Percentiles rank a stretch among this genome's conserved stretches.
Conservation (phyloP, 2,113 vertebrate species). For the Brachyhypopomus occidentalis region DNA sequence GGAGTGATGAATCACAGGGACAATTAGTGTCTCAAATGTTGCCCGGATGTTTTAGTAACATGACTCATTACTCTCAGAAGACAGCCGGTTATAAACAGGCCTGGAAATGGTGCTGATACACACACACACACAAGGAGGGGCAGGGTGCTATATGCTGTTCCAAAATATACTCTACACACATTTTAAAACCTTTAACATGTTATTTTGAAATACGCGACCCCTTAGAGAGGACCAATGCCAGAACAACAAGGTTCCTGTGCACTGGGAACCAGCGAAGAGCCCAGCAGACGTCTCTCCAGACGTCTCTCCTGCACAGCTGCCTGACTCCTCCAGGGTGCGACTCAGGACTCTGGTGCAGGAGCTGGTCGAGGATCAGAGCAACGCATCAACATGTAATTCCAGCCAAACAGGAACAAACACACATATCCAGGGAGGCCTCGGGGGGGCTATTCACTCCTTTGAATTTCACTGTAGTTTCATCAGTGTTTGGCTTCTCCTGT, state of each 20-base stretch:
- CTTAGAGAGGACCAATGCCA: not conserved
- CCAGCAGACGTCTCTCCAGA: no score
- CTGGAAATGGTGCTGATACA: slow-evolving; percentile 34
- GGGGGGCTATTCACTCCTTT: not conserved
- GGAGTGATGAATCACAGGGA: slow-evolving; percentile 46
- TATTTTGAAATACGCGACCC: not conserved
- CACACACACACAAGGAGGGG: slow-evolving; percentile 25
- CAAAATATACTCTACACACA: not conserved
- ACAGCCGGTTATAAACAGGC: slow-evolving; percentile 41
- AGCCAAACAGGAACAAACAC: not conserved
- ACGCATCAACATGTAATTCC: not conserved
- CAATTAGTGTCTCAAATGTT: slow-evolving; percentile 30
- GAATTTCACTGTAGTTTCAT: not conserved
- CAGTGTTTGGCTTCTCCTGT: not conserved
- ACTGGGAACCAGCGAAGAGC: not conserved
- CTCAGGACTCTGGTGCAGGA: no score
- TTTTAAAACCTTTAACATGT: not conserved
- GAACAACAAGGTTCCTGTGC: not conserved
- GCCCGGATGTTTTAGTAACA: slow-evolving; percentile 42
- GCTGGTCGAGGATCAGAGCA: not conserved
- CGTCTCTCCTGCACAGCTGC: no score
- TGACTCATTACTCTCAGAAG: slow-evolving; percentile 51
- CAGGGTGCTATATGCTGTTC: not conserved
- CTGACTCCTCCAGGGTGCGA: no score
- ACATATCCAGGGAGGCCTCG: not conserved